A percentile compares a stretch with the other conserved stretches of the same genome.
These are phyloP conservation scores for Bovichtus diacanthus DNA, from an alignment of 2,797 vertebrate genomes.

Conservation along the genomic window DNA sequence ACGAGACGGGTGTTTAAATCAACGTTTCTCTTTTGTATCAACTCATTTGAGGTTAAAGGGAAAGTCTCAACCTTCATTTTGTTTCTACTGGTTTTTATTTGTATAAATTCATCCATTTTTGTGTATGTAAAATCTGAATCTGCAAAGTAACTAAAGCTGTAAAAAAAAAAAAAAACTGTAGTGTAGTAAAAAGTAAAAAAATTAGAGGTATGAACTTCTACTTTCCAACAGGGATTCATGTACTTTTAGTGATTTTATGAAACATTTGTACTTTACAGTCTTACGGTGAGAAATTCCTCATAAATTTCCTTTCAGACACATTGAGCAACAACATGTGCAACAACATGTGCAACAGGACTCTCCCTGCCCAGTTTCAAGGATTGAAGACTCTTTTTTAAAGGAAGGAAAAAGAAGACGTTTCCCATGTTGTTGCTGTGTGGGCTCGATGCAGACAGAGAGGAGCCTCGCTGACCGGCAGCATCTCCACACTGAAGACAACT, in stretches of 20 bases:
- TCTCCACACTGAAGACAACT: slow-evolving; percentile 15
- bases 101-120: no score
- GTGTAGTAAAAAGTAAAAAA: not conserved
- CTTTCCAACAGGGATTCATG: not conserved
- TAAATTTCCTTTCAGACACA: not conserved
- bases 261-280: not conserved
- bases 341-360: not conserved
- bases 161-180: not conserved
- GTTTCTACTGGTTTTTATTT: not conserved
- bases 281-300: not conserved
- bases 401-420: slow-evolving; percentile 44
- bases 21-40: not conserved
- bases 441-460: slow-evolving; percentile 54
- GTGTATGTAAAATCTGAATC: no score
- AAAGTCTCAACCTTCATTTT: not conserved
- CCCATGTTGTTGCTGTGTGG: slow-evolving; percentile 55
- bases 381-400: slow-evolving; percentile 24
- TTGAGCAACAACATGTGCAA: not conserved
- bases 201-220: not conserved
- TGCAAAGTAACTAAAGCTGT: not conserved
- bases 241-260: not conserved
- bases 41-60: not conserved
- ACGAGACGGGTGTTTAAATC: not conserved
- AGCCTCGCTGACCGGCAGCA: slow-evolving; percentile 39
- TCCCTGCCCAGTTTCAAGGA: slow-evolving; percentile 44